phyloP scores from a whole-genome alignment of 2,797 vertebrate genomes.

The Halcyon smyrnensis region DNA sequence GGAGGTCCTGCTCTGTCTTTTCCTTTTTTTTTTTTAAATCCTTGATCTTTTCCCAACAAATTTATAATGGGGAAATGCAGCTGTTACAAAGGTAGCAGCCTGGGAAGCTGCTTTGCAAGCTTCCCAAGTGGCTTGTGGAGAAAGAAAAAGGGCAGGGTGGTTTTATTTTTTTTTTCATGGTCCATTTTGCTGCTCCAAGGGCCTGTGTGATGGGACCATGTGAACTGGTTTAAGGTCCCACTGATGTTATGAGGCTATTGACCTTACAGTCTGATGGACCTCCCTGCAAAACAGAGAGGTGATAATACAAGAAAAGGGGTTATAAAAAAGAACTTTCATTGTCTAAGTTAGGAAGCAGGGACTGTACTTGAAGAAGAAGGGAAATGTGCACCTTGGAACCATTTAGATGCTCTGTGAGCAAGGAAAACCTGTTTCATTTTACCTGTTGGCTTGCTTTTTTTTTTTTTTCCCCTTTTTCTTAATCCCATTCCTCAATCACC shows the following conservation, averaged over 20 bases:
- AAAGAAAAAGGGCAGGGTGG: not conserved
- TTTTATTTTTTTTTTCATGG: not conserved
- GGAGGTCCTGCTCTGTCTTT: not conserved
- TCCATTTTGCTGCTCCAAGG: not conserved
- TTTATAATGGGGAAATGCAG: not conserved
- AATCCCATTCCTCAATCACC: conserved; percentile 15
- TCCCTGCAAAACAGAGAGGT: not conserved
- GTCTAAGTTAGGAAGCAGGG: not conserved
- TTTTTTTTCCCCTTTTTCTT: not conserved
- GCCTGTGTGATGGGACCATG: not conserved
- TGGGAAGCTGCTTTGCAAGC: not conserved
- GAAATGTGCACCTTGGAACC: not conserved
- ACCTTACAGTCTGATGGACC: not conserved
- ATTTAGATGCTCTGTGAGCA: not conserved
- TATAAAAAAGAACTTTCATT: not conserved
- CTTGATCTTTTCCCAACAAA: not conserved
- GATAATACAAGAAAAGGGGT: not conserved
- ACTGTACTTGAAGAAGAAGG: not conserved
- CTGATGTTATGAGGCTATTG: not conserved
- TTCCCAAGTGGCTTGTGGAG: not conserved
- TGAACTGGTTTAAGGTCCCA: not conserved
- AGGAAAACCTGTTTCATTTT: not conserved
- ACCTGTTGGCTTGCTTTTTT: not conserved
- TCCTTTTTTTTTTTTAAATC: not conserved
- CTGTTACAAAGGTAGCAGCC: not conserved